Evolutionary conservation across 2,113 vertebrate species (phyloP).

Genomic region (Bungarus multicinctus): DNA sequence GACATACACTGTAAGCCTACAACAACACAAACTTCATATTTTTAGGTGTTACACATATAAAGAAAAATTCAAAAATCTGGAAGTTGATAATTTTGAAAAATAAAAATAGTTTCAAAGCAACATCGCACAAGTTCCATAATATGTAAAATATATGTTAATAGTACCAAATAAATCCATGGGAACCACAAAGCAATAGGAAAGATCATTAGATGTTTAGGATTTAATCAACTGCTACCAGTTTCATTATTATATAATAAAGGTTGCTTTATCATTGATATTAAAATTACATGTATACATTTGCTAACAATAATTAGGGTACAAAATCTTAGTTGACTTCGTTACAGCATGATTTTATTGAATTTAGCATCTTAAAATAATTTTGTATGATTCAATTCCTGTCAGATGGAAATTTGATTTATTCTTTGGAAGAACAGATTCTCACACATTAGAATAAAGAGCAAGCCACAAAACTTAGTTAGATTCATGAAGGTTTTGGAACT

Average conservation of each 20-base stretch:
- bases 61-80: not conserved
- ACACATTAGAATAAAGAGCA: not conserved
- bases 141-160: not conserved
- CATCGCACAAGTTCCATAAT: not conserved
- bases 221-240: not conserved
- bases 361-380: not conserved
- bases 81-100: not conserved
- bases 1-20: not conserved
- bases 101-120: not conserved
- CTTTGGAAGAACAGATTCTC: not conserved
- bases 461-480: not conserved
- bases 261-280: not conserved
- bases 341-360: not conserved
- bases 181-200: not conserved
- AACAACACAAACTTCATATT: not conserved
- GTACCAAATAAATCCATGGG: not conserved
- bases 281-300: not conserved
- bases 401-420: slow-evolving; percentile 1
- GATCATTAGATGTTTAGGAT: not conserved
- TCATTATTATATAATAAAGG: not conserved
- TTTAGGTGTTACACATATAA: not conserved
- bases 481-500: not conserved
- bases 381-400: not conserved
- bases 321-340: not conserved
- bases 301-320: not conserved